phyloP scores from a whole-genome alignment of 2,888 invertebrate genomes.

The Acronicta psi region DNA sequence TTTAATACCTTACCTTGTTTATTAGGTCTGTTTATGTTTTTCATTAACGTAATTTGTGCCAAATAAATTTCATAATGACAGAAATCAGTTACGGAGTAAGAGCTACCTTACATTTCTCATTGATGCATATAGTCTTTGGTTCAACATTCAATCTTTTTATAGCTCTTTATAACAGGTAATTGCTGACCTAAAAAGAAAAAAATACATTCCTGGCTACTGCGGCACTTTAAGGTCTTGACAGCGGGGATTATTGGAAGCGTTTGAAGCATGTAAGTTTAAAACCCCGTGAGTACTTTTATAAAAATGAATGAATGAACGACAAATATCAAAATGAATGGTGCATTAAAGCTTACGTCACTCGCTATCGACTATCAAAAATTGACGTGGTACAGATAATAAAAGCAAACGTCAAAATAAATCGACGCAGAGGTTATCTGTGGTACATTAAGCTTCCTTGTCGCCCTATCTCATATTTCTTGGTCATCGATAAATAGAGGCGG shows the following conservation, averaged over 20 bases:
- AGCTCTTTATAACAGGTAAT: too few relatives aligned
- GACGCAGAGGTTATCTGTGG: slow-evolving; percentile 66
- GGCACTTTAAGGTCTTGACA: slow-evolving; percentile 1
- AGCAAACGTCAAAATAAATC: slow-evolving; percentile 68
- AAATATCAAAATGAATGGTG: slow-evolving; percentile 49
- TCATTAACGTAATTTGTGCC: slow-evolving; percentile 19
- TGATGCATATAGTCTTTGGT: neutral
- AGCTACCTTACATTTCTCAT: neutral
- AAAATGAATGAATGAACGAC: slow-evolving; percentile 41
- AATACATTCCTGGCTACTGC: slow-evolving; percentile 6
- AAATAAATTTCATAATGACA: too few relatives aligned
- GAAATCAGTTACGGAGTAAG: too few relatives aligned
- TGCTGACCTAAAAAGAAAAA: neutral
- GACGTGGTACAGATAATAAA: slow-evolving; percentile 62
- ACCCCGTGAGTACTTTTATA: slow-evolving; percentile 18
- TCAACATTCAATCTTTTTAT: neutral
- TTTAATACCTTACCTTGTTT: slow-evolving; percentile 22
- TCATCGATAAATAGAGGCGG: slow-evolving; percentile 70
- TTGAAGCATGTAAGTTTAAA: slow-evolving; percentile 7
- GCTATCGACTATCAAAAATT: slow-evolving; percentile 50
- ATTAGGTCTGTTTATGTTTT: slow-evolving; percentile 27
- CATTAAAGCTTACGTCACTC: slow-evolving; percentile 37
- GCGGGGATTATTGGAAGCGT: slow-evolving; percentile 5
- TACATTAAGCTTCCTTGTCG: slow-evolving; percentile 73
- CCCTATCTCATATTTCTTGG: slow-evolving; percentile 70